Evolutionary conservation across 2,888 invertebrate species (phyloP).

Genomic region (Cepaea hortensis): DNA sequence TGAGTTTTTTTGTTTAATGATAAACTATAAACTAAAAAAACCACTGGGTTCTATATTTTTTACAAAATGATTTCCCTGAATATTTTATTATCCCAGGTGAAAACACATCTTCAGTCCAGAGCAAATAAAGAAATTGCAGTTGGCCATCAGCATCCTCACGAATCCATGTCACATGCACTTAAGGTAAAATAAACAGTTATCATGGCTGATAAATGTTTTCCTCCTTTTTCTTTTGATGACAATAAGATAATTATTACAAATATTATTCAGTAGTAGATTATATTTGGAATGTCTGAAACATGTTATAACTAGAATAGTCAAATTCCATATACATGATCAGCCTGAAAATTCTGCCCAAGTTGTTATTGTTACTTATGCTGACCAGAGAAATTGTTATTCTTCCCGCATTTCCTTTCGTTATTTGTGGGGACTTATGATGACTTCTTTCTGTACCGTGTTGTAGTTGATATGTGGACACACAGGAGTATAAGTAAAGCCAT

Average conservation of each 20-base stretch:
- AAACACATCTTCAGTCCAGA: slow-evolving; percentile 88
- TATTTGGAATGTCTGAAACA: too few species aligned
- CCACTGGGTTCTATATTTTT: neutral
- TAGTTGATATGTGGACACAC: too few species aligned
- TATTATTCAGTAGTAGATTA: neutral
- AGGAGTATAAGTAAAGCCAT: too few species aligned
- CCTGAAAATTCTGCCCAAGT: too few species aligned
- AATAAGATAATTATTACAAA: neutral
- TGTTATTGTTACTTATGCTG: too few species aligned
- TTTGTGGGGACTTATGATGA: too few species aligned
- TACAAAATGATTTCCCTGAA: neutral
- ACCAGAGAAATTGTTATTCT: too few species aligned
- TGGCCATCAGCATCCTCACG: slow-evolving; percentile 88
- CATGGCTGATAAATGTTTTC: neutral
- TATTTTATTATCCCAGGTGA: slow-evolving; percentile 79
- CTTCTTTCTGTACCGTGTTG: too few species aligned
- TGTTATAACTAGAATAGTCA: too few species aligned
- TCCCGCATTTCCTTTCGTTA: too few species aligned
- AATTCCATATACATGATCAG: too few species aligned
- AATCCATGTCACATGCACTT: slow-evolving; percentile 83
- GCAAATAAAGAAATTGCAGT: slow-evolving; percentile 85
- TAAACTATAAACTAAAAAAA: neutral
- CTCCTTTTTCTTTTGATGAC: neutral
- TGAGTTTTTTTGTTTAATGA: neutral
- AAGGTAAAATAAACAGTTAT: slow-evolving; percentile 24